A percentile compares a stretch with the other conserved stretches of the same genome.
Evolutionary conservation across 1,140 invertebrate genomes (phyloP).

Genomic region (Eumaeus atala): DNA sequence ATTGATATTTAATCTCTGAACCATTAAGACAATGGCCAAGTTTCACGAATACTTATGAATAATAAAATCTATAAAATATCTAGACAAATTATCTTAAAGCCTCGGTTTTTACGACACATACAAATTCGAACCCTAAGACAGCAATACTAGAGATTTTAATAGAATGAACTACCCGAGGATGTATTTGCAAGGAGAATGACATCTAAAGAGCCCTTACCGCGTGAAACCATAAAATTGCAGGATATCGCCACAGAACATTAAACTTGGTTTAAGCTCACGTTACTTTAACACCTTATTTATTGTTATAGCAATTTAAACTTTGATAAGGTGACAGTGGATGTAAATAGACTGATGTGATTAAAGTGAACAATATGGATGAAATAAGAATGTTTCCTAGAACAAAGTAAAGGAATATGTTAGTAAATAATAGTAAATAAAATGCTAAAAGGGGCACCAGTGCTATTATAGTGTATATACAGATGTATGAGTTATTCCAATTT

Average conservation of each 20-base stretch:
- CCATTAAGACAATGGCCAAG: conserved; percentile 3
- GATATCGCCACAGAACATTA: conserved; percentile 13
- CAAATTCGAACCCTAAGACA: not conserved
- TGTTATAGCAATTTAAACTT: no score
- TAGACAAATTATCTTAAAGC: not conserved
- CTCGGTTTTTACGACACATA: not conserved
- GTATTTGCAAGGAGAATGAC: conserved; percentile 27
- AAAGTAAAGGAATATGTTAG: no score
- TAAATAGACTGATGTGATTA: no score
- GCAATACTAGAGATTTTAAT: not conserved
- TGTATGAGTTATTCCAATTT: no score
- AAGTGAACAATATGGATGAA: no score
- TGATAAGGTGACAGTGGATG: no score
- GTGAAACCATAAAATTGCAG: conserved; percentile 29
- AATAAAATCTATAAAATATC: conserved; percentile 5
- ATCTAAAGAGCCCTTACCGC: conserved; percentile 23
- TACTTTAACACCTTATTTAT: no score
- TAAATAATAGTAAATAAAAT: no score
- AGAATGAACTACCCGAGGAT: not conserved
- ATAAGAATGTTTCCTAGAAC: no score
- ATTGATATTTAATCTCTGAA: not conserved
- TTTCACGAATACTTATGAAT: not conserved
- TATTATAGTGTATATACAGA: no score
- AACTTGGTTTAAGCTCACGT: not conserved
- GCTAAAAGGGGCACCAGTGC: no score